Percentiles rank a stretch among this genome's conserved stretches.
Conservation (phyloP, 2,797 vertebrate species). For the Miichthys miiuy region DNA sequence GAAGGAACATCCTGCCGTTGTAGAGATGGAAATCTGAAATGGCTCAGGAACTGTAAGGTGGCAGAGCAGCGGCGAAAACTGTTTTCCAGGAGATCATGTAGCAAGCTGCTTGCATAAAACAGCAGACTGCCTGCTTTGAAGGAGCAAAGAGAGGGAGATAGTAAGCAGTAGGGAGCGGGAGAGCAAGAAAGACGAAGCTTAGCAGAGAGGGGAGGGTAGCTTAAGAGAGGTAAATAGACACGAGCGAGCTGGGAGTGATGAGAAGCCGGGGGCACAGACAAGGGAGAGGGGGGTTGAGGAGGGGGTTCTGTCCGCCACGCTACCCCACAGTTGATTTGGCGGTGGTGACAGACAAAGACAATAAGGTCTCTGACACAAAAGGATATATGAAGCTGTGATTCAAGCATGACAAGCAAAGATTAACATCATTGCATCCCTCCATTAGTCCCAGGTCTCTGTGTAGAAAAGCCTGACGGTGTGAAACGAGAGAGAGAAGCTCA, state of each 20-base stretch:
- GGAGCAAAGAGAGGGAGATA: slow-evolving; percentile 78
- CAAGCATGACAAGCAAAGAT: slow-evolving; percentile 78
- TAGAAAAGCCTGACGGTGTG: slow-evolving; percentile 62
- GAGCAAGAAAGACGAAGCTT: slow-evolving; percentile 70
- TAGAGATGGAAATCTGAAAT: slow-evolving; percentile 64
- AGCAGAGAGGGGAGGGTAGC: slow-evolving; percentile 75
- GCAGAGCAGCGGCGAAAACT: slow-evolving; percentile 61
- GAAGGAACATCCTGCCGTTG: slow-evolving; percentile 76
- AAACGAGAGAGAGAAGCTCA: slow-evolving; percentile 73
- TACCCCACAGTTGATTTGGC: slow-evolving; percentile 78
- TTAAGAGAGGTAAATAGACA: slow-evolving; percentile 78
- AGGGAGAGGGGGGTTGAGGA: slow-evolving; percentile 72
- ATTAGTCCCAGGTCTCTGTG: slow-evolving; percentile 74
- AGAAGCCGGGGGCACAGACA: slow-evolving; percentile 68
- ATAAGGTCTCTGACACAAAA: slow-evolving; percentile 79
- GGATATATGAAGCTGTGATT: slow-evolving; percentile 74
- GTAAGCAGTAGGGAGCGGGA: slow-evolving; percentile 66
- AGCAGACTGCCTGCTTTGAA: slow-evolving; percentile 82
- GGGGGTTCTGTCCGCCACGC: slow-evolving; percentile 72
- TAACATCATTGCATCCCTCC: slow-evolving; percentile 74
- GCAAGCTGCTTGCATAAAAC: slow-evolving; percentile 83
- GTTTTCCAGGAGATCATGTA: slow-evolving; percentile 89
- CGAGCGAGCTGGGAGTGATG: slow-evolving; percentile 68
- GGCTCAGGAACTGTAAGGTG: slow-evolving; percentile 53
- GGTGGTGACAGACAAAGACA: slow-evolving; percentile 74